Evolutionary conservation across 2,888 invertebrate species (phyloP).

Genomic region (Pristionchus arcanus): DNA sequence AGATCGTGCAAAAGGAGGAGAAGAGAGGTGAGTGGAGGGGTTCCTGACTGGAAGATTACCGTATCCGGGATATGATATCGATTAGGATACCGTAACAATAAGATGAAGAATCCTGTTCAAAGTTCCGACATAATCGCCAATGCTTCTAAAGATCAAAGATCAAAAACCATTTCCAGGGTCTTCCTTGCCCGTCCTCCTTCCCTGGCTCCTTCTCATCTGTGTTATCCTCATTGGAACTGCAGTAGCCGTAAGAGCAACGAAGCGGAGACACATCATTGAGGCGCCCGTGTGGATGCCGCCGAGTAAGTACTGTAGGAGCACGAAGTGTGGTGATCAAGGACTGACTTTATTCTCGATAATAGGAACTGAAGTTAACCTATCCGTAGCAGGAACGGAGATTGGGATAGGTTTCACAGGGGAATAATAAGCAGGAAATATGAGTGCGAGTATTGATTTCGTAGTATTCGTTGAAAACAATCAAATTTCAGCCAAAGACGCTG

Average conservation of each 20-base stretch:
- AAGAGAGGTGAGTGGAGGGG: neutral
- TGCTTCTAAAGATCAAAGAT: neutral
- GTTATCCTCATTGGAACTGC: constrained; percentile 22
- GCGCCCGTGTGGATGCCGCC: constrained; percentile 59
- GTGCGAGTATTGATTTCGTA: neutral
- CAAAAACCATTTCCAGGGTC: neutral
- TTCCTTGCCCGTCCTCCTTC: neutral
- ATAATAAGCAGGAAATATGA: neutral
- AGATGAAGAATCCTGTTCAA: too few species aligned
- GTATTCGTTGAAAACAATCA: neutral
- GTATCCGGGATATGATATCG: neutral
- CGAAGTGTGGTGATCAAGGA: neutral
- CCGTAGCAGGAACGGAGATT: neutral
- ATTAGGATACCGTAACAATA: neutral
- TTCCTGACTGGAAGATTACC: neutral
- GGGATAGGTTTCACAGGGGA: neutral
- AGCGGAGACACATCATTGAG: constrained; percentile 57
- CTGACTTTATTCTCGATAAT: constrained; percentile 11
- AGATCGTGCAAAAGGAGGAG: neutral
- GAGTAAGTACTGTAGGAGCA: neutral
- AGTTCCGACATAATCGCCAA: neutral
- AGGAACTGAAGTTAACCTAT: too few species aligned
- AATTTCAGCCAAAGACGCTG: neutral
- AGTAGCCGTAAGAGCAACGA: constrained; percentile 50
- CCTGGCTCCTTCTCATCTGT: constrained; percentile 44